Base-by-base conservation (phyloP, 2,113 vertebrate genomes). In the Phocoena phocoena region DNA sequence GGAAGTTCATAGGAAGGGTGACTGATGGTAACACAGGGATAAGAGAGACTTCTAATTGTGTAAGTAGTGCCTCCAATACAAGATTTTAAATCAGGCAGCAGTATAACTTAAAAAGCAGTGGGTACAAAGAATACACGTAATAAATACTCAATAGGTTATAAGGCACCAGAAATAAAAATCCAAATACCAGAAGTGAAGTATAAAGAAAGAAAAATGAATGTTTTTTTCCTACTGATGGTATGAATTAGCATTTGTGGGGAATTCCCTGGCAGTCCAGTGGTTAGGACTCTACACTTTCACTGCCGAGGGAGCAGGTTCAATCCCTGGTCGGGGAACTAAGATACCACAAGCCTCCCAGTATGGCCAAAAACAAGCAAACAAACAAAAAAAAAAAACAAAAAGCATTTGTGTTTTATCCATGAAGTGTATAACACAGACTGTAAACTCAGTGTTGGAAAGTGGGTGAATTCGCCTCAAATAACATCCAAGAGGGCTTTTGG, bases 101-200 rank as follows among this genome's bases (percentile, higher is more conserved):
- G 15, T 33, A 81, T 79, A 84, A 80, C 21, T 79, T 88, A 60
- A 77, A 86, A 85, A 89, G 38, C 25, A n/a, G 38, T 21, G 82
- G 44, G 17, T 38, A 73, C 25, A 44, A 65, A 44, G 28, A 41
- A 65, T 13, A 80, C 18, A 87, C 41, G 15, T 58, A 84, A 81
- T 28, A 93, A 92, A 92, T 77, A 82, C 63, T 90, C 62, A 63
- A 28, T 28, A 63, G 62, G 62, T 11, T 25, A 63, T 70, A 95
- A 65, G 25, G 44, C n/a, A 90, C 44, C 81, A 81, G 81, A 93
- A 93, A 90, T 63, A 96, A 87, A 95, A 23, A 91, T 38, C 74
- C 90, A 80, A 87, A 95, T 53, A 90, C 55, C 31, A 84, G 89
- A 77, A 80, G 1, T 58, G 9, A 93, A 85, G 38, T 33, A 83